Evolutionary conservation across 1,140 invertebrate genomes (phyloP), one percentile per base, ranked within the genome.

Genomic region (Drosophila elegans): DNA sequence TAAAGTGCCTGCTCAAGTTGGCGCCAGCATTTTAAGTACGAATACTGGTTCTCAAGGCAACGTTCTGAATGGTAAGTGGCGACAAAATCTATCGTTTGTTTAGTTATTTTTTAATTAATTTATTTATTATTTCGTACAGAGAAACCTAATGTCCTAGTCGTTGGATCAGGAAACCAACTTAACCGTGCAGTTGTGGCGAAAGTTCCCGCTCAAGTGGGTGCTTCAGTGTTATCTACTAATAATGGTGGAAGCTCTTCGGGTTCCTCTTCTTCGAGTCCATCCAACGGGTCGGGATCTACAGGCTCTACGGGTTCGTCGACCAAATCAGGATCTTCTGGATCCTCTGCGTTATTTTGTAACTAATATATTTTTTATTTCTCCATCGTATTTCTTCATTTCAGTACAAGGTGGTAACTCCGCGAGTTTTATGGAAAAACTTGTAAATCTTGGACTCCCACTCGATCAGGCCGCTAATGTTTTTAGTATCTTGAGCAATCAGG

Each of bases 401-500:
- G 49, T 36, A 11, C 12, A 12, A 32, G 42, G 55, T 10, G 32
- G 16, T 21, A 21, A 21, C 16, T 0, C 16, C 16, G 16, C 16
- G 0, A 21, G 16, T 12, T 52, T 52, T n/a, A 3, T 52, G 16
- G 6, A 11, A 13, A 52, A 52, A 4, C 32, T 52, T 0, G 9
- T 52, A 0, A 32, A 52, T 21, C 49, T 52, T 21, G 32, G 32
- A 5, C 32, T 36, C 9, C 49, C 49, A 11, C 3, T 52, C 1
- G 21, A 13, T 16, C 13, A 46, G 6, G 21, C 16, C 2, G 16
- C 32, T 34, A 16, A 42, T 2, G 29, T 59, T n/a, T 16, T 59
- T 1, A 59, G 55, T 45, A 4, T 34, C 10, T 21, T 52, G 3
- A 52, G n/a, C 12, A 39, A 52, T 21, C 32, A 52, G 13, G 49